Conservation (phyloP, 2,113 vertebrate genomes). For the Prinia subflava region DNA sequence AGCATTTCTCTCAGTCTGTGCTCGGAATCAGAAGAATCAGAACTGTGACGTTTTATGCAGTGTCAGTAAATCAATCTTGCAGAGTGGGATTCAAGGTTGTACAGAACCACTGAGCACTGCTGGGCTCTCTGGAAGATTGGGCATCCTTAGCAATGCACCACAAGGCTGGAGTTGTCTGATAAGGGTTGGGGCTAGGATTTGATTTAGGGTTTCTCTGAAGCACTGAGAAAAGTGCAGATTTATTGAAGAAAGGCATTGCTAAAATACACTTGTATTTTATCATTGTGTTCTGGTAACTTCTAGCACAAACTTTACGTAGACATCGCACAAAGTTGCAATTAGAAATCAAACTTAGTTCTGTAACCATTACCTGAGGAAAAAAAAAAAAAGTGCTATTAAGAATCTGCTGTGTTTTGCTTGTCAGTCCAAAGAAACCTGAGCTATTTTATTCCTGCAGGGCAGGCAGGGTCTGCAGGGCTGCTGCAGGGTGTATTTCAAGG, state of each 20-base stretch:
- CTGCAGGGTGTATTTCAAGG: background rate
- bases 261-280: background rate
- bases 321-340: rapidly evolving
- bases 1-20: background rate
- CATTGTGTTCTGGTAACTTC: background rate
- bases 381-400: background rate
- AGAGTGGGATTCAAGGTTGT: background rate
- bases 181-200: background rate
- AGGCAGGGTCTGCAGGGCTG: background rate
- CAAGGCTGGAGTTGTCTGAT: background rate
- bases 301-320: background rate
- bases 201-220: background rate
- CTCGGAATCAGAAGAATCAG: background rate
- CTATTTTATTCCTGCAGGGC: background rate
- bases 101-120: rapidly evolving
- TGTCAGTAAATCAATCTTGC: background rate
- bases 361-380: background rate
- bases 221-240: background rate
- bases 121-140: background rate
- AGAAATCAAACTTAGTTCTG: background rate
- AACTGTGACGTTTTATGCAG: background rate
- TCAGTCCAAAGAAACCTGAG: background rate
- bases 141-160: background rate
- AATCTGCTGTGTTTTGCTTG: background rate
- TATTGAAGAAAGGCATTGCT: background rate